Evolutionary conservation across 2,113 vertebrate species (phyloP), one percentile per base, ranked within the genome.

Genomic region (Strix uralensis): DNA sequence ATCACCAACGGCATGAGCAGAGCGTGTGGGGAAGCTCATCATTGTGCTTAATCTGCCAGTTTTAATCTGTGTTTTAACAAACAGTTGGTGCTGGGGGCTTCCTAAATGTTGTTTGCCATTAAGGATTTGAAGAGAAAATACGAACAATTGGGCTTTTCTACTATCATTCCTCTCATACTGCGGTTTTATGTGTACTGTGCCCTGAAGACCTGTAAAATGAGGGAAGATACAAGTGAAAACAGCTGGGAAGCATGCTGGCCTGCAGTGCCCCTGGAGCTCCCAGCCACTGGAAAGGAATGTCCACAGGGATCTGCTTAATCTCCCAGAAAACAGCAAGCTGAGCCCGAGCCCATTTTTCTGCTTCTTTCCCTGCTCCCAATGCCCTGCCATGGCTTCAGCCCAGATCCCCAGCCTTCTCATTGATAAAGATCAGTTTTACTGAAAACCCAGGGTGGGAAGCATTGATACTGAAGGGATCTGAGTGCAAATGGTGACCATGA

Each of bases 401-500:
- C 13, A 21, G 18, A 30, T n/a, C 5, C n/a, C 16, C 30, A 62
- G 42, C 8, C 5, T 65, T 70, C 51, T 15, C 44, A 29, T 11
- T 6, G 13, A 44, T 11, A 44, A 27, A 44, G 36, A 38, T 38
- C 36, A 36, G 10, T 26, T 65, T 58, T 72, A 30, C 36, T 44
- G 44, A 17, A 51, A 49, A 58, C 51, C 36, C 19, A 34, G 44
- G 18, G 8, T 51, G 66, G 27, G 38, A 65, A 85, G 23, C 22
- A 11, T 19, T 29, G 10, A 2, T 9, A 2, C 38, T 46, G 81
- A 66, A 85, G 18, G 15, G 32, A 16, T 20, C 13, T 51, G 8
- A 12, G 32, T 44, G 15, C 22, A 38, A 72, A 27, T 0, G 0
- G 7, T 49, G 27, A 3, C 32, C 9, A 2, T 8, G 36, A 58